Evolutionary conservation across 1,140 invertebrate genomes (phyloP), one percentile per base, ranked within the genome.

Genomic region (Hydropsyche tenuis): DNA sequence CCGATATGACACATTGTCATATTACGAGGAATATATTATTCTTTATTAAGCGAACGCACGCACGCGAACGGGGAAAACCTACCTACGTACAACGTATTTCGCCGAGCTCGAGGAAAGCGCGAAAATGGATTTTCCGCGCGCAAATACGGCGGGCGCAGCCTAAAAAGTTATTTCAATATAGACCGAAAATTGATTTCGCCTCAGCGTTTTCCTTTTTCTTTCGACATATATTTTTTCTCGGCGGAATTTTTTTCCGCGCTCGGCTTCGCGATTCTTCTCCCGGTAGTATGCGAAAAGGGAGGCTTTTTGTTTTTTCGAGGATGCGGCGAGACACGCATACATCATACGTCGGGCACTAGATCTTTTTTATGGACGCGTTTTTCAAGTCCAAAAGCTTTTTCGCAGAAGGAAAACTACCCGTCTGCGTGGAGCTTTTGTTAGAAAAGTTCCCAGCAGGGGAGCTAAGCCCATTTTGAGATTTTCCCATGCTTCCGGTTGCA

Each of bases 141-240:
- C 7, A 14, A 60, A 12, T 23, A 60, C 56, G 22, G 22, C 7
- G 12, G 20, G 18, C 51, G 51, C 16, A 18, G 25, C 56, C 56
- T 60, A 60, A 60, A 60, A 60, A 60, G 25, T 60, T 60, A 60
- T 60, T 60, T 60, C 56, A 60, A 60, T 27, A 27, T 60, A 60
- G 48, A 60, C 20, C 56, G 56, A 60, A 60, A 60, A 60, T 60
- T 60, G 56, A 60, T 60, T 60, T 60, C 23, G 56, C 18, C 56
- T 60, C 56, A 25, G 56, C 56, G 56, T 60, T 60, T 60, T 60
- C 23, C 56, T 22, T 20, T 5, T 9, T 16, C 16, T 16, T 46
- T 1, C 45, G 45, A 1, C 51, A 6, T 23, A 1, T 25, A 25
- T 60, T 60, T 60, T 60, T 25, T 60, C 22, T 1, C 25, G 23